phyloP scores from a whole-genome alignment of 2,113 vertebrate genomes.

The Brachyhypopomus occidentalis region DNA sequence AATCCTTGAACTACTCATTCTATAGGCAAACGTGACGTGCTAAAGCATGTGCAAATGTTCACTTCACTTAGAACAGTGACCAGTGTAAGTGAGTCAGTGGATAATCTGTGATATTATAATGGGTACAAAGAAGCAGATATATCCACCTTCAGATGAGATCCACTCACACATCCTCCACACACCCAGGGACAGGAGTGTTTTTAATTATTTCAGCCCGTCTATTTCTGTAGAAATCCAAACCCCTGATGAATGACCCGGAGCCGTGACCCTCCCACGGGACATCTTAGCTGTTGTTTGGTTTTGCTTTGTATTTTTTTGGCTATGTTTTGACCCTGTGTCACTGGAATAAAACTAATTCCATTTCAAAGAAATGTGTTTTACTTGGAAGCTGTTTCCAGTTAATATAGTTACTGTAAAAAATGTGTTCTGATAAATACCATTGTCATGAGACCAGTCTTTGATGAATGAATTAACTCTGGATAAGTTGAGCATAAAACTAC shows the following conservation, averaged over 20 bases:
- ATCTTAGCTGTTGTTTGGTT: not conserved
- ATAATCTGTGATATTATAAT: not conserved
- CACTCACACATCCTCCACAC: not conserved
- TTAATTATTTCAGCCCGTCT: not conserved
- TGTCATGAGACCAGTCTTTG: too few relatives aligned
- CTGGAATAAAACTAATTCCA: not conserved
- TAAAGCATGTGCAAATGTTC: not conserved
- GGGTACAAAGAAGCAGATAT: not conserved
- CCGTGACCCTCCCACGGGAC: not conserved
- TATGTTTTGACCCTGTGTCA: not conserved
- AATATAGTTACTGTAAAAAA: too few relatives aligned
- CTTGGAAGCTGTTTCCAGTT: conserved; percentile 1
- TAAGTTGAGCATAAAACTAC: too few relatives aligned
- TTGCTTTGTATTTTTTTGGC: not conserved
- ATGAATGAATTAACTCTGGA: too few relatives aligned
- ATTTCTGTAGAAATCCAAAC: not conserved
- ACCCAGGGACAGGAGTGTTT: not conserved
- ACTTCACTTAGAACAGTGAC: not conserved
- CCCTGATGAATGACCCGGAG: not conserved
- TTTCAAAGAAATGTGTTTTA: not conserved
- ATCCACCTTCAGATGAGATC: not conserved
- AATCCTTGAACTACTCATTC: not conserved
- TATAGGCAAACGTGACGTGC: not conserved
- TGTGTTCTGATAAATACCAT: too few relatives aligned
- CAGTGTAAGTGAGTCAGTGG: not conserved